phyloP scores from a whole-genome alignment of 2,113 vertebrate species.

The Sisor rabdophorus region DNA sequence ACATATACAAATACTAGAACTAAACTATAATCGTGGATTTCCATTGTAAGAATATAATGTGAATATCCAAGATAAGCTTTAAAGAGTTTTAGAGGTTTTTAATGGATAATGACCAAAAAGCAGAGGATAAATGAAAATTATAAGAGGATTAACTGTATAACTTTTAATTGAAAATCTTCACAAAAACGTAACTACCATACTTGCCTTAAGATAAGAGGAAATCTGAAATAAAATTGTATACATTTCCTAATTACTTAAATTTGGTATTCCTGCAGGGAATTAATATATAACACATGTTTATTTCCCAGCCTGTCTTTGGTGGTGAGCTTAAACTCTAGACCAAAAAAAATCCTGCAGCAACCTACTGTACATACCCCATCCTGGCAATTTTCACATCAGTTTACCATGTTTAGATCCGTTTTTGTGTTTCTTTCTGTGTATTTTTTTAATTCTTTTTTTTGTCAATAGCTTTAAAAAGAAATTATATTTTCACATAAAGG shows the following conservation, averaged over 20 bases:
- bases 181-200: slow-evolving; percentile 32
- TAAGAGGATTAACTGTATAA: background rate
- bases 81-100: no score
- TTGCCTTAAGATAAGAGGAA: slow-evolving; percentile 14
- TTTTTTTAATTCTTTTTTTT: slow-evolving; percentile 28
- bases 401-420: slow-evolving; percentile 42
- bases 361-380: slow-evolving; percentile 56
- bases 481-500: slow-evolving; percentile 53
- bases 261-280: background rate
- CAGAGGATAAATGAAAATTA: no score
- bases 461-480: slow-evolving; percentile 60
- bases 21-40: background rate
- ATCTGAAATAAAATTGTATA: no score
- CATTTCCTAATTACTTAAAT: background rate
- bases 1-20: background rate
- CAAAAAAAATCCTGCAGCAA: slow-evolving; percentile 41
- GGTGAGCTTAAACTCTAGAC: slow-evolving; percentile 35
- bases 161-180: slow-evolving; percentile 16
- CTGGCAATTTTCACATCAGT: slow-evolving; percentile 38
- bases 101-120: no score
- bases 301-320: slow-evolving; percentile 49
- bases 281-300: background rate
- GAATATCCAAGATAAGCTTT: background rate
- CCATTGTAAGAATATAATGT: no score
- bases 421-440: slow-evolving; percentile 27